Evolutionary conservation across 2,113 vertebrate species (phyloP), one percentile per base, ranked within the genome.

Genomic region (Sterrhoptilus dennistouni): DNA sequence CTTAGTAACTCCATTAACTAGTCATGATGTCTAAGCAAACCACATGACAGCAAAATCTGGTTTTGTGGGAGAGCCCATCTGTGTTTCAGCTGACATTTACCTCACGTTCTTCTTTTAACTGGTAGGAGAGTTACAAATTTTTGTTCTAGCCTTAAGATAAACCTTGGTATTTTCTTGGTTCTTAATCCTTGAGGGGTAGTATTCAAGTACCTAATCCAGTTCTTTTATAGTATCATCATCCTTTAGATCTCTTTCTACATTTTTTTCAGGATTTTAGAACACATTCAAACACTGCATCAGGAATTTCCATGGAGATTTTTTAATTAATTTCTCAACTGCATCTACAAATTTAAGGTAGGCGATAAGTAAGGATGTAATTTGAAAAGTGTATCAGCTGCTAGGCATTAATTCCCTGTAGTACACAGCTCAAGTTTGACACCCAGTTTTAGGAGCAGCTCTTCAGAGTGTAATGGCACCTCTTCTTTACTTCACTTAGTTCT

Each of bases 61-160:
- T 92, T 90, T 77, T 83, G 70, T 65, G 44, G 71, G 72, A 82
- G 33, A 70, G 6, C 65, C 86, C 72, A 83, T 96, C 56, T 95
- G 93, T 80, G 47, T 93, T 87, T 89, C 68, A 90, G n/a, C 36
- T 96, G 80, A 90, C 69, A 87, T 96, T 96, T 94, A 59, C 66
- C 84, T 61, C 8, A 75, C 56, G 28, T 83, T 94, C 64, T 91
- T 21, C 54, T 74, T 18, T 50, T 87, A n/a, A 23, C n/a, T 81
- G 57, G 21, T 65, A 80, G 33, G 38, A 65, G 31, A 86, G 23
- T 56, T 63, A 70, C 10, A 63, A 65, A 54, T 88, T 83, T 80
- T 70, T 82, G 8, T 89, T 91, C 44, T 89, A 54, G 35, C 19
- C 27, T 91, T 69, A 54, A 66, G 28, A 54, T 40, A 83, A 83